These are phyloP conservation scores for Phataginus tricuspis DNA, from an alignment of 2,797 vertebrate genomes.

Conservation along the genomic window DNA sequence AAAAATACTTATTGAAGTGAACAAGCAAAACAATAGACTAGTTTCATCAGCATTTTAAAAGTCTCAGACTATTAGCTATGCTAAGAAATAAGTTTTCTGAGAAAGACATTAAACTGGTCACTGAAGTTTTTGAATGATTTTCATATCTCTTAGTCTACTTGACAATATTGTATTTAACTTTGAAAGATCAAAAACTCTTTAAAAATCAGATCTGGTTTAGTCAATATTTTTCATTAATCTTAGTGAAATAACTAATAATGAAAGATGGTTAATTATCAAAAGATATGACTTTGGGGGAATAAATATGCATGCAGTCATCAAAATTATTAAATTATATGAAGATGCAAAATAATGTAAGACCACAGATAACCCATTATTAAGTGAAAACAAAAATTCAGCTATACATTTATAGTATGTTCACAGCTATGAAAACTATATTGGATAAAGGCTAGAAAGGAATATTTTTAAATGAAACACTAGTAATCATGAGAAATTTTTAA, in stretches of 20 bases:
- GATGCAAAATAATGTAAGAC: slow-evolving; percentile 3
- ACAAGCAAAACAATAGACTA: background rate
- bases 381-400: background rate
- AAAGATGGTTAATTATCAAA: slow-evolving; percentile 1
- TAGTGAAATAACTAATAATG: slow-evolving; percentile 1
- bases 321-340: slow-evolving; percentile 35
- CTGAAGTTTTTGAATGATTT: background rate
- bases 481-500: background rate
- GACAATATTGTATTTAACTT: background rate
- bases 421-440: background rate
- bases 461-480: background rate
- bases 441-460: background rate
- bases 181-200: slow-evolving; percentile 15
- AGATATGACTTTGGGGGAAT: background rate
- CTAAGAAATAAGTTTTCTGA: slow-evolving; percentile 11
- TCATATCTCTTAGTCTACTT: background rate
- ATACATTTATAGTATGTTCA: background rate
- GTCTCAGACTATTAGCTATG: background rate
- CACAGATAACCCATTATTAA: background rate
- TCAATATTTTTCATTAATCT: background rate
- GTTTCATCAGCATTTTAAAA: background rate
- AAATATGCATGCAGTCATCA: background rate
- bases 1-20: background rate
- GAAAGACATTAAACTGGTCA: background rate
- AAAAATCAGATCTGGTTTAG: background rate